Evolutionary conservation across 2,113 vertebrate genomes (phyloP).

Genomic region (Sinocyclocheilus rhinocerous): DNA sequence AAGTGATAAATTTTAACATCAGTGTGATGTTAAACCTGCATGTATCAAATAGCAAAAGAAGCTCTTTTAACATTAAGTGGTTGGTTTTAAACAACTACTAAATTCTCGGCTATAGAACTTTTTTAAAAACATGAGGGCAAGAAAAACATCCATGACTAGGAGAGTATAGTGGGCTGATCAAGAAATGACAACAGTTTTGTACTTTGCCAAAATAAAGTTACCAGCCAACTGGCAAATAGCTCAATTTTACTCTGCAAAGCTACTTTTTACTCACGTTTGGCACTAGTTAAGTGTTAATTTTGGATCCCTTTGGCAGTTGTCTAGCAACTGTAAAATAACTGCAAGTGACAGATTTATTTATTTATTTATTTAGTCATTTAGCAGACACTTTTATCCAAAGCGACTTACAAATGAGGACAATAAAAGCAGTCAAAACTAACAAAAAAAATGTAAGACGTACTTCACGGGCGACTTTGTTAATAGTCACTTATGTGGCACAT

Average conservation of each 20-base stretch:
- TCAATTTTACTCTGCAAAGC: neutral
- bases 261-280: neutral
- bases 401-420: no score
- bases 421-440: no score
- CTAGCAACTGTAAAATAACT: conserved; percentile 7
- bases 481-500: neutral
- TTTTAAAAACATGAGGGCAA: neutral
- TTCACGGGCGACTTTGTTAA: neutral
- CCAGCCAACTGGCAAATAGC: neutral
- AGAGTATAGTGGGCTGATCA: neutral
- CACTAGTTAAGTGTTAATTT: neutral
- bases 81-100: neutral
- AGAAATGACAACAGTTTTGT: conserved; percentile 3
- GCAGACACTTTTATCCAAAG: no score
- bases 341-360: neutral
- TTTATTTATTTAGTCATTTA: no score
- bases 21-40: conserved; percentile 11
- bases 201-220: neutral
- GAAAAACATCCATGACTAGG: neutral
- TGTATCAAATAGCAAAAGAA: conserved; percentile 7
- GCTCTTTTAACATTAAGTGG: neutral
- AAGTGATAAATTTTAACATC: conserved; percentile 39
- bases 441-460: neutral
- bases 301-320: neutral
- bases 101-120: neutral